Evolutionary conservation across 2,888 invertebrate genomes (phyloP), one percentile per base, ranked within the genome.

Genomic region (Bembecia ichneumoniformis): DNA sequence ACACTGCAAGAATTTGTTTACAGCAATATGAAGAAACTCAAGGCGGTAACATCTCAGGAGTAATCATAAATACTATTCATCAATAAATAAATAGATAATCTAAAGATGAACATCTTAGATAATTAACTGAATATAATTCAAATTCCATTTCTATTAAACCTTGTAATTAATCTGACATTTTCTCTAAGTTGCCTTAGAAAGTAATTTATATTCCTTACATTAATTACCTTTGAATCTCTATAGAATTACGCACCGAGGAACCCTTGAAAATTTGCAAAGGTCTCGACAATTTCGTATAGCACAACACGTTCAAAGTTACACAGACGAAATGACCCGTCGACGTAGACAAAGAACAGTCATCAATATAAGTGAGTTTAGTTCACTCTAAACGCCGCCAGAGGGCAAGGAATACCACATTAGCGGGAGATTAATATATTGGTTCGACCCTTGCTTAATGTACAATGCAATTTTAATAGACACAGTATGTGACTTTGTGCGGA

Each of bases 271-370:
- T 44, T 16, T 15, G 28, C 17, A 11, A 46, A 46, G 46, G 46
- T 70, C 68, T 63, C 64, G 55, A 58, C 58, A 55, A 66, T 71
- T n/a, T 71, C 65, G 59, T 60, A 28, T 28, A 69, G 66, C 68
- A 47, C 43, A 69, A 66, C 66, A 66, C 64, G 66, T 69, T 54
- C 70, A 66, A 71, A 75, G 68, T 71, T 72, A 70, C 70, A 71
- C 68, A 71, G 68, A 66, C 64, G 68, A 60, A 76, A 71, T 68
- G 72, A 65, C 66, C 69, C 67, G 60, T 58, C 58, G 83, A 83
- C 82, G 64, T 62, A 76, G 80, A 84, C 77, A 77, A 78, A 84
- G 74, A 63, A 71, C 56, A 61, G 66, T 68, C 82, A 84, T 84
- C 80, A 83, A 83, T 84, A 82, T 66, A 63, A 63, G 55, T 54